Evolutionary conservation across 2,888 invertebrate species (phyloP).

Genomic region (Endotricha flammealis): DNA sequence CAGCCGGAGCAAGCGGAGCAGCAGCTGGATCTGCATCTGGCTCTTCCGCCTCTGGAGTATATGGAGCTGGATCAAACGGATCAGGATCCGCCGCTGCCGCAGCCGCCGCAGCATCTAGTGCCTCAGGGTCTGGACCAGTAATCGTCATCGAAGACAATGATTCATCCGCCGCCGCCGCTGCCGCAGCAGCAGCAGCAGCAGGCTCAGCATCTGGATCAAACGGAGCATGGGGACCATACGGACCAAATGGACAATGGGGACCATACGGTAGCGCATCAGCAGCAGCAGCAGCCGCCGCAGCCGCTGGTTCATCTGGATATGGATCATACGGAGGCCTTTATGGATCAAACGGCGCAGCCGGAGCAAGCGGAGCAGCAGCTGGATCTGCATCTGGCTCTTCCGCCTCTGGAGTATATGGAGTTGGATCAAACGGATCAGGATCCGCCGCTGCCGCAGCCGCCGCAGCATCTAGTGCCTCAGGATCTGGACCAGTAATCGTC

Average conservation of each 20-base stretch:
- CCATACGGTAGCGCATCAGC: not conserved
- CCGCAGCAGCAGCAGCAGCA: constrained; percentile 3
- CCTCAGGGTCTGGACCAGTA: not conserved
- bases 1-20: no score
- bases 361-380: constrained; percentile 6
- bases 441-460: constrained; percentile 14
- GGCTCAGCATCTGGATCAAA: constrained; percentile 11
- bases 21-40: constrained; percentile 14
- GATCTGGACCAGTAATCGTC: constrained; percentile 13
- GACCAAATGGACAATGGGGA: not conserved
- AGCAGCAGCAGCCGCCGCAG: not conserved
- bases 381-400: constrained; percentile 15
- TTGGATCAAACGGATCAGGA: constrained; percentile 6
- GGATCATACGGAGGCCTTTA: constrained; percentile 10
- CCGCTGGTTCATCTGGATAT: constrained; percentile 4
- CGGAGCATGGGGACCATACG: constrained; percentile 7
- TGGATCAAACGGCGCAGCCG: constrained; percentile 1
- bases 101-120: constrained; percentile 5
- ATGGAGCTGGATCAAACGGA: constrained; percentile 10
- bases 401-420: constrained; percentile 7
- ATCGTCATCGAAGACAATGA: constrained; percentile 3
- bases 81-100: constrained; percentile 14
- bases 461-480: no score
- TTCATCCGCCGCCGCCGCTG: constrained; percentile 8
- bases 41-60: constrained; percentile 13